These are phyloP conservation scores for Hippasteria phrygiana DNA, from an alignment of 53 echinoderm and acorn worm species.

Conservation along the genomic window DNA sequence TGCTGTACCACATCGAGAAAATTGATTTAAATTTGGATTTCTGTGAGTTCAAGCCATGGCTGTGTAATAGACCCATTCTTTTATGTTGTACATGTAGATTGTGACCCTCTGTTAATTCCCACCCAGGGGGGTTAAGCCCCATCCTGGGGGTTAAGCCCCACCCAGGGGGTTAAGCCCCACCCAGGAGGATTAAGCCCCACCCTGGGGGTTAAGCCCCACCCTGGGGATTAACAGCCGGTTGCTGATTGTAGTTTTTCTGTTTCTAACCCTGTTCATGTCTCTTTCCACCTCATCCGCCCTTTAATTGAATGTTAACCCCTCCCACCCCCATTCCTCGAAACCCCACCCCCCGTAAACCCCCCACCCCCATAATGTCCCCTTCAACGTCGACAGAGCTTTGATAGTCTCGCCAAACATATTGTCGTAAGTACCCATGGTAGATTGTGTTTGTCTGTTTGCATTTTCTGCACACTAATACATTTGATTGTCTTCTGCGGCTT, in stretches of 20 bases:
- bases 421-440: conserved; percentile 89
- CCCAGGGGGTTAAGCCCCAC: neutral
- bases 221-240: conserved; percentile 12
- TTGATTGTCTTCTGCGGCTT: neutral
- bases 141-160: too few species aligned
- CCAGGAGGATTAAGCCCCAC: too few species aligned
- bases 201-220: too few species aligned
- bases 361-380: neutral
- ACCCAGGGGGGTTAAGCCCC: too few species aligned
- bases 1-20: too few species aligned
- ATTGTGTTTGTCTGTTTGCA: conserved; percentile 35
- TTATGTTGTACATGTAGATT: conserved; percentile 52
- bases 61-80: conserved; percentile 27
- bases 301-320: conserved; percentile 1
- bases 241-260: conserved; percentile 36
- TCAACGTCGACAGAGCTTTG: conserved; percentile 76
- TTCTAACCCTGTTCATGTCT: conserved; percentile 61
- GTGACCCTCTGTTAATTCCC: conserved; percentile 15
- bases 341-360: conserved; percentile 35
- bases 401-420: conserved; percentile 82
- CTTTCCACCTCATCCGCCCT: conserved; percentile 31
- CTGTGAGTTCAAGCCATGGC: conserved; percentile 17
- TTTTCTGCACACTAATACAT: conserved; percentile 39
- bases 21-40: neutral
- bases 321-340: conserved; percentile 10